Base-by-base conservation (phyloP, 2,888 invertebrate genomes). In the Drosophila mimetica region DNA sequence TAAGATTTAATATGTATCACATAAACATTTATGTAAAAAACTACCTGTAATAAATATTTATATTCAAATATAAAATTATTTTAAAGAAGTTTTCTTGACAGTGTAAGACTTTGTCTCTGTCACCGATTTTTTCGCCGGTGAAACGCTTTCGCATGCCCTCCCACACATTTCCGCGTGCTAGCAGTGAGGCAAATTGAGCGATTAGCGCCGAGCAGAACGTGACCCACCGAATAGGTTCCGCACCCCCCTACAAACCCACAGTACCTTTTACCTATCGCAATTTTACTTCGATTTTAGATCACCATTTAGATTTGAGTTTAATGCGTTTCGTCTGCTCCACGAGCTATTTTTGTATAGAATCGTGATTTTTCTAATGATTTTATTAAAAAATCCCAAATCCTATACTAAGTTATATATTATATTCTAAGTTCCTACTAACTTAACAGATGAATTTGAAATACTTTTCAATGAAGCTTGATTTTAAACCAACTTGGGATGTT, bases 271-370 rank as follows among this genome's bases (percentile, higher is more conserved):
- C 44, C 65, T 71, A 76, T 72, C 65, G 41, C 63, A 64, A 75
- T 74, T 74, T 78, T 74, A 81, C 78, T 79, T 74, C 76, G 82
- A 84, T 81, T 81, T 66, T 25, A 77, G 81, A 81, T 81, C 64
- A 76, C 69, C 47, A 84, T 86, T 87, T 63, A 78, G 85, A 87
- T 82, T 83, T 57, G 34, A 48, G 41, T 73, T 76, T 84, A 81
- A 84, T 81, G 85, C 74, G 74, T 77, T 76, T 48, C 32, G 80
- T 77, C 74, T 53, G 52, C 47, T 50, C 39, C 60, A 48, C 30
- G 14, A 63, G 60, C 44, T 9, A 8, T n/a, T 30, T 8, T 44
- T 25, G 47, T 53, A 71, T 51, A 44, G 55, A 70, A 77, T 48
- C 73, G 61, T 65, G 66, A n/a, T 44, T 64, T 36, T 22, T 53